A percentile compares a stretch with the other conserved stretches of the same genome.
phyloP scores from a whole-genome alignment of 1,140 invertebrate species.

The Neodiprion lecontei region DNA sequence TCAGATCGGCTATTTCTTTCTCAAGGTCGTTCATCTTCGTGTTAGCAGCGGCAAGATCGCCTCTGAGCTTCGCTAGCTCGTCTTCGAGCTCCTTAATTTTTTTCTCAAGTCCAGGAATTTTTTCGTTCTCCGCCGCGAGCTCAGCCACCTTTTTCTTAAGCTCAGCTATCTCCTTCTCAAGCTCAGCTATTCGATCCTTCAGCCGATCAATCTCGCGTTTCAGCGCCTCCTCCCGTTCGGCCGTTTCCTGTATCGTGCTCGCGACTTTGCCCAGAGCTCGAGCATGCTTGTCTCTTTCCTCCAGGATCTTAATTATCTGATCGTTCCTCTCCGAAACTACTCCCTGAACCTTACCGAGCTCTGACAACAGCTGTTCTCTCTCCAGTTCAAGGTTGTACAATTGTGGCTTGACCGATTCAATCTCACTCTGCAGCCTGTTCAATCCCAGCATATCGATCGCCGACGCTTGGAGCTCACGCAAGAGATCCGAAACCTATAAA shows the following conservation, averaged over 20 bases:
- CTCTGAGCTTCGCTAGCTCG: constrained; percentile 16
- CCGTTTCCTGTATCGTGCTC: constrained; percentile 25
- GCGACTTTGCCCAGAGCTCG: constrained; percentile 19
- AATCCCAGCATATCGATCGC: constrained; percentile 27
- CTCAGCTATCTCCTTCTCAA: constrained; percentile 28
- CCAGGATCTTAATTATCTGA: constrained; percentile 38
- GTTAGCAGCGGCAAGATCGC: constrained; percentile 10
- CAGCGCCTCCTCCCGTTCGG: constrained; percentile 29
- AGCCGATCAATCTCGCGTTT: constrained; percentile 28
- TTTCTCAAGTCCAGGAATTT: constrained; percentile 1
- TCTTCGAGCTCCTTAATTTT: constrained; percentile 22
- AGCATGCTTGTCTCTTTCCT: constrained; percentile 29
- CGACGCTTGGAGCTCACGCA: constrained; percentile 28
- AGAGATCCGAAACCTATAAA: constrained; percentile 33
- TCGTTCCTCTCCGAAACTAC: constrained; percentile 36
- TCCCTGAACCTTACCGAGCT: constrained; percentile 27
- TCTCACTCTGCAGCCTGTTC: constrained; percentile 29
- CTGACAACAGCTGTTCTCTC: constrained; percentile 33
- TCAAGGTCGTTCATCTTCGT: constrained; percentile 9
- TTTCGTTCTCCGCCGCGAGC: constrained; percentile 15
- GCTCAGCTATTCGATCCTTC: constrained; percentile 22
- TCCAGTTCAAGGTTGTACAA: constrained; percentile 34
- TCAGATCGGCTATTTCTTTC: not conserved
- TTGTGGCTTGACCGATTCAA: constrained; percentile 36
- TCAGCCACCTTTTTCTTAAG: constrained; percentile 12